phyloP scores from a whole-genome alignment of 92 coral and sea anemone species.

The Montipora capitata region DNA sequence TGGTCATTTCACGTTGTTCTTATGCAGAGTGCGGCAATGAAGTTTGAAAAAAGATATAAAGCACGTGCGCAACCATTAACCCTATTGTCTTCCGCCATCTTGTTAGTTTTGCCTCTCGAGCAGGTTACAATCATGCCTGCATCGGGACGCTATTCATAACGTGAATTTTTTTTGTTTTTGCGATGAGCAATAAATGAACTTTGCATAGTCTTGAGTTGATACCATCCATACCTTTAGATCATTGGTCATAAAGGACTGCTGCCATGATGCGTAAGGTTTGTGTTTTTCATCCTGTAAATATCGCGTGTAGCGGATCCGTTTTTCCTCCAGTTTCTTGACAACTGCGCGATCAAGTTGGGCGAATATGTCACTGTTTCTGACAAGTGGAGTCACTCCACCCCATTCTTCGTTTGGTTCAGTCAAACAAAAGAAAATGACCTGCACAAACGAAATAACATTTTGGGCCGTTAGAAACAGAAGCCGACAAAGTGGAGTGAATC shows the following conservation, averaged over 20 bases:
- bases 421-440: constrained; percentile 87
- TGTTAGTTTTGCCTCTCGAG: no score
- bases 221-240: constrained; percentile 65
- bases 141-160: no score
- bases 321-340: constrained; percentile 69
- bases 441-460: neutral
- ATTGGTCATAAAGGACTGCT: constrained; percentile 81
- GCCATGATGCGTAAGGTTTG: constrained; percentile 85
- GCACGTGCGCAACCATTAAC: no score
- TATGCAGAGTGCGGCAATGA: no score
- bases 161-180: no score
- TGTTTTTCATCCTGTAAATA: constrained; percentile 74
- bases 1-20: no score
- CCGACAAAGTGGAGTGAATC: no score
- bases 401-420: constrained; percentile 78
- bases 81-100: no score
- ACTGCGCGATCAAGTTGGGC: constrained; percentile 80
- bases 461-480: neutral
- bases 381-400: constrained; percentile 90
- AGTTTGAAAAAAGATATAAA: no score
- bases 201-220: no score
- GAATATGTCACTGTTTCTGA: constrained; percentile 81
- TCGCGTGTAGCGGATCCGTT: constrained; percentile 81
- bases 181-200: neutral
- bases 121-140: no score